Evolutionary conservation across 2,888 invertebrate genomes (phyloP), one percentile per base, ranked within the genome.

Genomic region (Drosophila paramelanica): DNA sequence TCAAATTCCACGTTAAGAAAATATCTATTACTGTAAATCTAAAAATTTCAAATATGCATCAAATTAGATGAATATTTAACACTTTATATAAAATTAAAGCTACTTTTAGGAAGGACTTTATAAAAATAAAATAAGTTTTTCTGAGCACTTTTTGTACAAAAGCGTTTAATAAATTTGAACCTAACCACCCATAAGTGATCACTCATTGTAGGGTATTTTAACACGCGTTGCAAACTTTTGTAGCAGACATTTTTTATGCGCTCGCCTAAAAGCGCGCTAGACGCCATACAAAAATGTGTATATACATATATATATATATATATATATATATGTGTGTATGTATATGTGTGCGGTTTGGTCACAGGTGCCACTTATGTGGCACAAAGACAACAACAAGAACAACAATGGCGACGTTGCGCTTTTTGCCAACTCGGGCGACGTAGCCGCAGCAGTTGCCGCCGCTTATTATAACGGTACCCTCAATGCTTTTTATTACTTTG

Each of bases 351-450:
- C 55, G 67, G 65, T 73, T 79, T 77, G 88, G 85, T 88, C 85
- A 76, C 85, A 85, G 85, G 85, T 85, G 85, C 83, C 88, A 85
- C 86, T 85, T 85, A 83, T 83, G 83, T 81, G 84, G 72, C 67
- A 38, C 75, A 69, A 61, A 64, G 61, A 55, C 73, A 75, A 68
- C 59, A 64, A 45, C 46, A 59, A 50, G 38, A 27, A 31, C 58
- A 31, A 38, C 55, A 39, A 43, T 36, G 51, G 23, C 68, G 49
- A 38, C 59, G 41, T 56, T 76, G 76, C 67, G 71, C 61, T 67
- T 62, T 72, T 76, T 75, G 46, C 68, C 42, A 41, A 10, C 60
- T 46, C 36, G n/a, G 55, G 11, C 25, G 41, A 25, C 42, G 46
- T n/a, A 14, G 68, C 14, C 45, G 65, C 60, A 43, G 73, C 52